A percentile compares a stretch with the other conserved stretches of the same genome.
These are phyloP conservation scores for Anguilla japonica DNA, from an alignment of 2,113 vertebrate genomes.

Conservation along the genomic window DNA sequence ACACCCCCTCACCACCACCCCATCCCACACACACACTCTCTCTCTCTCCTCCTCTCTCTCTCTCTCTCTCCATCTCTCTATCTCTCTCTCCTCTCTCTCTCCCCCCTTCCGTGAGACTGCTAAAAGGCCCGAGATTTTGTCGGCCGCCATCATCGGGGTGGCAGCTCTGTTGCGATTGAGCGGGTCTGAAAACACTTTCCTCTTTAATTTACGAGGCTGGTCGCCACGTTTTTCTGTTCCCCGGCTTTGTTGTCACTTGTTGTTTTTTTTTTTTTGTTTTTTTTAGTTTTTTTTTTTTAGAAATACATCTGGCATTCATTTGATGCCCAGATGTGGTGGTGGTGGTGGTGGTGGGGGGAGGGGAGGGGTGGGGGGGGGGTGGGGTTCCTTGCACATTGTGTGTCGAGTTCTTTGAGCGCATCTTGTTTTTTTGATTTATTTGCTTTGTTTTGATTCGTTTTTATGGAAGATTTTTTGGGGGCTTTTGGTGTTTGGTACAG, in stretches of 20 bases:
- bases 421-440: slow-evolving; percentile 34
- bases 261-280: not conserved
- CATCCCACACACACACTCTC: slow-evolving; percentile 29
- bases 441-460: too few relatives aligned
- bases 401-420: slow-evolving; percentile 34
- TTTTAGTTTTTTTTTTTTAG: too few relatives aligned
- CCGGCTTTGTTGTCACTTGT: slow-evolving; percentile 38
- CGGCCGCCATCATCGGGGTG: slow-evolving; percentile 46
- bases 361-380: too few relatives aligned
- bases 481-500: not conserved
- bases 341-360: not conserved
- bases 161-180: slow-evolving; percentile 27
- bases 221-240: slow-evolving; percentile 53
- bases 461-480: not conserved
- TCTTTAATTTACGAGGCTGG: slow-evolving; percentile 52
- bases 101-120: slow-evolving; percentile 3
- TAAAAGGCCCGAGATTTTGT: slow-evolving; percentile 33
- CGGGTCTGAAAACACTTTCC: slow-evolving; percentile 57
- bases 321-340: slow-evolving; percentile 40
- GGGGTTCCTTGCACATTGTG: slow-evolving; percentile 30
- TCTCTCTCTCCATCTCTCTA: slow-evolving; percentile 66
- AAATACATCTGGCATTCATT: slow-evolving; percentile 58
- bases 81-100: slow-evolving; percentile 20
- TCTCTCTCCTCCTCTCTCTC: not conserved
- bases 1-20: slow-evolving; percentile 64